Percentiles rank a stretch among this genome's conserved stretches.
These are phyloP conservation scores for Drosophila buzzatii DNA, from an alignment of 2,888 invertebrate genomes.

Conservation along the genomic window DNA sequence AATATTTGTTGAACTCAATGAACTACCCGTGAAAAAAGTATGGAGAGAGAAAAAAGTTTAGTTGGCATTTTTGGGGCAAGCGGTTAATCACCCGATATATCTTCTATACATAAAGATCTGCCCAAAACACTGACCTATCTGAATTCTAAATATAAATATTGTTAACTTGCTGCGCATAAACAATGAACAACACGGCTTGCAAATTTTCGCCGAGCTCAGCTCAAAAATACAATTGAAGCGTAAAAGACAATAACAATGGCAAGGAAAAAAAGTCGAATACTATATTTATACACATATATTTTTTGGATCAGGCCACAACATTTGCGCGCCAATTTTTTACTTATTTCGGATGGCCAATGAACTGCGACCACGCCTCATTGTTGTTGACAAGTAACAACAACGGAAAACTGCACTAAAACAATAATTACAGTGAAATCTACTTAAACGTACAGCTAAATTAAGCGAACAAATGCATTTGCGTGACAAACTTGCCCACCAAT, in stretches of 20 bases:
- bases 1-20: conserved; percentile 40
- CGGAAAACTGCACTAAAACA: conserved; percentile 13
- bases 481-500: background rate
- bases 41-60: conserved; percentile 16
- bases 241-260: background rate
- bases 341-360: conserved; percentile 65
- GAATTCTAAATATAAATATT: conserved; percentile 53
- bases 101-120: conserved; percentile 24
- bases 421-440: conserved; percentile 7
- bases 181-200: conserved; percentile 49
- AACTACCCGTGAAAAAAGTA: conserved; percentile 31
- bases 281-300: conserved; percentile 3
- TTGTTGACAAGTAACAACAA: conserved; percentile 5
- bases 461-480: background rate
- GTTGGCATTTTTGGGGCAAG: conserved; percentile 21
- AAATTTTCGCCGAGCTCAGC: conserved; percentile 32
- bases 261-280: background rate
- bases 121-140: conserved; percentile 68
- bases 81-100: conserved; percentile 36
- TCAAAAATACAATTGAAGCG: conserved; percentile 28
- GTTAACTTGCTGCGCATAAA: conserved; percentile 49
- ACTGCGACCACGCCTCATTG: conserved; percentile 34
- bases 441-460: background rate
- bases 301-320: conserved; percentile 40
- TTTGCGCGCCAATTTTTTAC: conserved; percentile 68